phyloP scores from a whole-genome alignment of 2,113 vertebrate species.

The Brienomyrus longianalis region DNA sequence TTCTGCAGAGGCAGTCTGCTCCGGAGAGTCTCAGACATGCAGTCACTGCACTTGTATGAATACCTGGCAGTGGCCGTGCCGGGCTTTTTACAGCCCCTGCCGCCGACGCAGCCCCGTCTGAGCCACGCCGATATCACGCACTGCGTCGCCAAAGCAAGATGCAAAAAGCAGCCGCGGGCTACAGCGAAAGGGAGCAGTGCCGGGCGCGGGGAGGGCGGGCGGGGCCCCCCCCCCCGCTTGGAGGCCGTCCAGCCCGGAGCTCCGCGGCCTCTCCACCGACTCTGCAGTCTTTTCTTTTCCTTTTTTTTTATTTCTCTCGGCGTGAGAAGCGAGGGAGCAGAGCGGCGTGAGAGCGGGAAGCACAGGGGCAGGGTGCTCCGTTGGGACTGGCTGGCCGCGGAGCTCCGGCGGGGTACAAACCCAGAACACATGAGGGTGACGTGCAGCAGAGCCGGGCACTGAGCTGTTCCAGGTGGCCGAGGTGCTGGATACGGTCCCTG shows the following conservation, averaged over 20 bases:
- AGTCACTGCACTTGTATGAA: constrained; percentile 64
- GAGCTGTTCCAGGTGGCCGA: constrained; percentile 68
- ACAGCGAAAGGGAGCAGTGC: neutral
- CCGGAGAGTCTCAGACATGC: constrained; percentile 60
- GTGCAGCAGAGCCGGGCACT: constrained; percentile 46
- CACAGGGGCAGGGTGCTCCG: neutral
- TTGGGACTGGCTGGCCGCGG: neutral
- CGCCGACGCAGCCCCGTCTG: constrained; percentile 39
- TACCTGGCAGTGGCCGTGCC: constrained; percentile 46
- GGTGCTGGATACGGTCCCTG: constrained; percentile 54
- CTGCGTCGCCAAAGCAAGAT: constrained; percentile 51
- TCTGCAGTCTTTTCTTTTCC: neutral
- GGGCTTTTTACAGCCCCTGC: constrained; percentile 35
- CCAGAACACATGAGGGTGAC: constrained; percentile 28
- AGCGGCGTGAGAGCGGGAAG: neutral
- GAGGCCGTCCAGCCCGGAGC: constrained; percentile 44
- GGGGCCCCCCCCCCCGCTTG: constrained; percentile 48
- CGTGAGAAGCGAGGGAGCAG: constrained; percentile 38
- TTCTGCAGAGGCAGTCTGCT: constrained; percentile 53
- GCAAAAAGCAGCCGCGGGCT: constrained; percentile 52
- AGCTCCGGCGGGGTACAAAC: neutral
- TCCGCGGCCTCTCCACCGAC: neutral
- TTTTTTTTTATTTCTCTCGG: neutral
- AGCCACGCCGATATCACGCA: constrained; percentile 43
- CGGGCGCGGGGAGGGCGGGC: constrained; percentile 34